Base-by-base conservation (phyloP, 35 echinoderm and acorn worm species). In the Anneissia japonica region DNA sequence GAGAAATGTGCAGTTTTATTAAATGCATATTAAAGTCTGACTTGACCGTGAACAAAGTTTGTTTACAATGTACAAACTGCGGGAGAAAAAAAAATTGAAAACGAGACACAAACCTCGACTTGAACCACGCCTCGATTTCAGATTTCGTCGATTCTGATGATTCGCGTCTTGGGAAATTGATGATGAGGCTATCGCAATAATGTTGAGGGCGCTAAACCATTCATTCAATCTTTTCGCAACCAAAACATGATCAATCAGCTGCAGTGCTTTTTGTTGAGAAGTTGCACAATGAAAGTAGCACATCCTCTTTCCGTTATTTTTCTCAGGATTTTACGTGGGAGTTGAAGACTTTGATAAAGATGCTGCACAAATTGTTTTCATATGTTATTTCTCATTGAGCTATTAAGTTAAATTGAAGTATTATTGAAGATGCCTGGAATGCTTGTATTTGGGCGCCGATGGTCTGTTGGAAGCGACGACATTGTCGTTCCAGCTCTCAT, bases 401-500 rank as follows among this genome's bases (percentile, higher is more conserved):
- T 64, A 19, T 64, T 64, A 23, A 2, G 26, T n/a, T n/a, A n/a
- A n/a, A n/a, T n/a, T 16, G 26, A 64, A 64, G 7, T 19, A 64
- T 12, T 64, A 26, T 64, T 19, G 26, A 94, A 77, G 51, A 97
- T 97, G 94, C 94, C 94, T 74, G 94, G 94, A 35, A 85, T 97
- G 39, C 87, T 93, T 13, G 94, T 91, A 30, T 64, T 93, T 4
- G 87, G 94, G 7, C 88, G 94, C 28, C 90, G 94, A 34, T 97
- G 94, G 94, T 84, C 90, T 73, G 81, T 97, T 30, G 94, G 94
- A 30, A 97, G 94, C 31, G 94, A 97, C 85, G 94, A 97, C 81
- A 74, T 97, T 37, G 88, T 97, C 4, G 84, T 97, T 55, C 94
- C 94, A 10, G 84, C 51, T 64, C 10, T 64, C 26, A 19, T 64